Conservation (phyloP, 2,888 invertebrate species). For the Chrysolina oricalcia region DNA sequence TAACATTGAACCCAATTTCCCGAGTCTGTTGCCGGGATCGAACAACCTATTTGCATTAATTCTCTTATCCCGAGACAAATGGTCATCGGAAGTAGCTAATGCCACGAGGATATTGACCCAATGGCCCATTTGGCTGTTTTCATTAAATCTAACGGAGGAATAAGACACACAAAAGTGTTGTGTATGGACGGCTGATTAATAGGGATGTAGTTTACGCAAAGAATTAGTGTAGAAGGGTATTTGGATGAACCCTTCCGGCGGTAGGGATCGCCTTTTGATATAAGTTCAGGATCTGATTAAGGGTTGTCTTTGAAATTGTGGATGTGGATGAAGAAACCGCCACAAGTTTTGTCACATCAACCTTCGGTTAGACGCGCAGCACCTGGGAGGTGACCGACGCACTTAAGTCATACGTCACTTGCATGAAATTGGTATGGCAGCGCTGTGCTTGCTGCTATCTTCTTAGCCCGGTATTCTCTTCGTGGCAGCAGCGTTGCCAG, state of each 20-base stretch:
- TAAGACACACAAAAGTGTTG: slow-evolving; percentile 38
- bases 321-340: background rate
- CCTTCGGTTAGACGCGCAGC: no score
- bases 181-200: slow-evolving; percentile 35
- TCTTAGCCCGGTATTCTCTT: no score
- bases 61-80: slow-evolving; percentile 40
- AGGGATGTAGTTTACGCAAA: slow-evolving; percentile 29
- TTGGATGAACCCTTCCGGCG: background rate
- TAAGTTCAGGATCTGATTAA: slow-evolving; percentile 3
- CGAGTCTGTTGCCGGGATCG: slow-evolving; percentile 23
- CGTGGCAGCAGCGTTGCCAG: no score
- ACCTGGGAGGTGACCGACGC: no score
- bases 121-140: slow-evolving; percentile 36
- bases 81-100: slow-evolving; percentile 38
- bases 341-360: background rate
- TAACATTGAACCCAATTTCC: slow-evolving; percentile 21
- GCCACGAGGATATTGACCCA: slow-evolving; percentile 39
- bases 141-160: slow-evolving; percentile 39
- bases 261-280: background rate
- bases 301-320: slow-evolving; percentile 9
- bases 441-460: no score
- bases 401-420: no score
- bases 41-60: slow-evolving; percentile 41
- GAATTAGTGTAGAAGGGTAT: slow-evolving; percentile 53
- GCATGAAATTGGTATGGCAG: no score